A percentile compares a stretch with the other conserved stretches of the same genome.
These are phyloP conservation scores for Tribolium castaneum DNA, from an alignment of 1,140 invertebrate species.

Conservation along the genomic window DNA sequence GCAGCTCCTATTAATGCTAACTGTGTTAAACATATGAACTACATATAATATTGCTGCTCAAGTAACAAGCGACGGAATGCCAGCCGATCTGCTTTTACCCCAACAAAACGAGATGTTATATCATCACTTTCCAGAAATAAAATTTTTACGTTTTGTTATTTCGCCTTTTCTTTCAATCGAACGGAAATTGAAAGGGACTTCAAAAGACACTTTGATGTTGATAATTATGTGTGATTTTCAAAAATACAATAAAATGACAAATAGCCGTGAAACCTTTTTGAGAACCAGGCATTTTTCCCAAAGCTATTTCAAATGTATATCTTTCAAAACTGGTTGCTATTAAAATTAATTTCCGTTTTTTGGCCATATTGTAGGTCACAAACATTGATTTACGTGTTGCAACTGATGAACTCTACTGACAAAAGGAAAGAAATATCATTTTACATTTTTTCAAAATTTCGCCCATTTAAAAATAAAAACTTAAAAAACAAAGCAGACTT, in stretches of 20 bases:
- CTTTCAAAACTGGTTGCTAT: too few species aligned
- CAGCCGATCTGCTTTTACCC: background rate
- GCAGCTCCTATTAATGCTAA: constrained; percentile 3
- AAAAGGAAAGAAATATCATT: too few species aligned
- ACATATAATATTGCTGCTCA: background rate
- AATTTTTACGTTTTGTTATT: constrained; percentile 8
- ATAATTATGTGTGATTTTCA: constrained; percentile 8
- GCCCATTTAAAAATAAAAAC: too few species aligned
- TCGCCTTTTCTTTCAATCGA: constrained; percentile 15
- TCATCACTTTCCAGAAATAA: constrained; percentile 11
- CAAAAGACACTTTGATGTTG: constrained; percentile 16
- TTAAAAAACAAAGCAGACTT: too few species aligned
- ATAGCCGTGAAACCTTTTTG: background rate
- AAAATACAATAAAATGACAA: background rate
- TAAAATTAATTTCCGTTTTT: too few species aligned
- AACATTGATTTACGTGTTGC: too few species aligned
- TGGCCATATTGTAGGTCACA: too few species aligned
- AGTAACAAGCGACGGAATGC: background rate
- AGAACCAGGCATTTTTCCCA: background rate
- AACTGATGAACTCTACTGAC: too few species aligned
- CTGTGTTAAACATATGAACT: constrained; percentile 23
- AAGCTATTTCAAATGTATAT: too few species aligned
- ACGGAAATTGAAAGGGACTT: constrained; percentile 2
- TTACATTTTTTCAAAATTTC: too few species aligned
- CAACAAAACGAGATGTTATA: background rate